Base-by-base conservation (phyloP, 1,140 invertebrate genomes). In the Pseudomyrmex pallidus region DNA sequence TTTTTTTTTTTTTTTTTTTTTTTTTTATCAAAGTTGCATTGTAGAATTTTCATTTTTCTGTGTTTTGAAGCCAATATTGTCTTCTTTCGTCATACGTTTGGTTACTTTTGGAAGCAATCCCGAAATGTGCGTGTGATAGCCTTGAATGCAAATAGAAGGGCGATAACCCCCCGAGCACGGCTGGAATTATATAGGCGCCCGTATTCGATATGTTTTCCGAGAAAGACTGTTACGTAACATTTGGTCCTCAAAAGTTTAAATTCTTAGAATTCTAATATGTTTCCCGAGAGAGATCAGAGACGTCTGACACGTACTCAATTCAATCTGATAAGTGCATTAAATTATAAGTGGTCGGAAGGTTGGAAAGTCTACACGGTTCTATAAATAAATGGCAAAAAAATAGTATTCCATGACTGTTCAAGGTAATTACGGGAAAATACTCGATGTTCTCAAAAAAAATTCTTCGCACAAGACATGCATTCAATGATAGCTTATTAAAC, bases 1-100 rank as follows among this genome's bases (percentile, higher is more conserved):
- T 35, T 35, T 35, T 35, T 4, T 35, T 35, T 0, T 25, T 92
- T 74, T 50, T 64, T 50, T 46, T 15, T 12, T 13, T 22, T 62
- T 20, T 25, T 22, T 62, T 12, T 62, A 9, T 10, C 57, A 2
- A 22, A 15, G 25, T 48, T n/a, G n/a, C 9, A 9, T 46, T 17
- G 8, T 59, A 5, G 1, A 17, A 48, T 2, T 17, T 13, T 63
- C 4, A 48, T 62, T 12, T 15, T 48, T 74, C 57, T 20, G 44
- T 63, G 44, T 74, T 62, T 48, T 15, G 44, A 12, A 9, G 22
- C 20, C 13, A 46, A 46, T 74, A 74, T 22, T 17, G 8, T 35
- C 20, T 70, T 70, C 35, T 54, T 20, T 70, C 5, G 7, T 50
- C 46, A 35, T 25, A 46, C 15, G 20, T 2, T 7, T 3, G 35